Conservation (phyloP, 2,888 invertebrate species). For the Polyommatus icarus region DNA sequence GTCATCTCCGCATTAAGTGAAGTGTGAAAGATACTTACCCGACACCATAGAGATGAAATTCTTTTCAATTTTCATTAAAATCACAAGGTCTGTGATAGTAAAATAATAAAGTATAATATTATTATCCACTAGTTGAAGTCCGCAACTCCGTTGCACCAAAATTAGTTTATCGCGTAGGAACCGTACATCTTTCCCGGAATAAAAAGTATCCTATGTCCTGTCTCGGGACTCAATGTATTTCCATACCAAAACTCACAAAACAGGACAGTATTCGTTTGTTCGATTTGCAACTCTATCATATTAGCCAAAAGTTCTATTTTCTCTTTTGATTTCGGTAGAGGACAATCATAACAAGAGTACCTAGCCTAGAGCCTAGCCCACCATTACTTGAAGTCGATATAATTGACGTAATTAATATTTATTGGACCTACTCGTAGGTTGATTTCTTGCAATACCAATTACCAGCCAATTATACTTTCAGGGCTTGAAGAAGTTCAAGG, state of each 20-base stretch:
- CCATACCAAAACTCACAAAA: no score
- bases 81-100: neutral
- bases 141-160: no score
- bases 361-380: neutral
- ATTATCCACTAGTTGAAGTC: no score
- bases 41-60: conserved; percentile 17
- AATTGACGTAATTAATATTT: conserved; percentile 28
- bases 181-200: no score
- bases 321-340: no score
- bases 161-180: no score
- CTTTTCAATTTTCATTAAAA: neutral
- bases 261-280: neutral
- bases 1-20: conserved; percentile 36
- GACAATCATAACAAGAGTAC: no score
- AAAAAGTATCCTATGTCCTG: no score
- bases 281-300: no score
- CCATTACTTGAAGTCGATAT: neutral
- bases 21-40: conserved; percentile 33
- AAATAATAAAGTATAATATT: neutral
- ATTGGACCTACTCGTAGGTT: neutral
- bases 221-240: no score
- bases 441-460: neutral
- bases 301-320: no score
- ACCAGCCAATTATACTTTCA: conserved; percentile 7
- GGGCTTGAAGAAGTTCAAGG: neutral